phyloP scores from a whole-genome alignment of 1,140 invertebrate genomes.

The Oncopeltus fasciatus region DNA sequence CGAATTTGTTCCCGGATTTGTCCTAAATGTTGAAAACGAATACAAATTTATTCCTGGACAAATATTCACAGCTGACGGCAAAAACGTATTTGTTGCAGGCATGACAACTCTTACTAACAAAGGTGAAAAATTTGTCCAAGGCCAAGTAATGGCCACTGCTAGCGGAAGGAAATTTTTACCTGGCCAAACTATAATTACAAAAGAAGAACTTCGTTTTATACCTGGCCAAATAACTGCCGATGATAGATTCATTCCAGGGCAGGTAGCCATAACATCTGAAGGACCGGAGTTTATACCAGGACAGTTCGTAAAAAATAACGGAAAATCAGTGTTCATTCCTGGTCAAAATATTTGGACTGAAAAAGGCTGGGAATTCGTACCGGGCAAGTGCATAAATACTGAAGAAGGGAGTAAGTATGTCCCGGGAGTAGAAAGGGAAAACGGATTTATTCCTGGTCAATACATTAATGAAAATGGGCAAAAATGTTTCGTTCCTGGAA shows the following conservation, averaged over 20 bases:
- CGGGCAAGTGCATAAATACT: conserved; percentile 34
- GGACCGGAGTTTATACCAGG: conserved; percentile 33
- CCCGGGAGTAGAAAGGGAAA: conserved; percentile 36
- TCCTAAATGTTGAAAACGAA: conserved; percentile 48
- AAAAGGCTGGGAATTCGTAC: conserved; percentile 34
- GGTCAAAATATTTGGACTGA: conserved; percentile 40
- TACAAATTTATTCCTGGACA: conserved; percentile 50
- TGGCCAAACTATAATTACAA: conserved; percentile 29
- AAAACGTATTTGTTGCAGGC: conserved; percentile 45
- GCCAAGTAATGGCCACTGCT: conserved; percentile 30
- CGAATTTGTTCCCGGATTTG: conserved; percentile 57
- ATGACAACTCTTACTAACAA: conserved; percentile 47
- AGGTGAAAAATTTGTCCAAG: conserved; percentile 50
- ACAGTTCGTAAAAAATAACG: conserved; percentile 45
- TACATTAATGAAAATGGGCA: conserved; percentile 31
- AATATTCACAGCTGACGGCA: conserved; percentile 45
- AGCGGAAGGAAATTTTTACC: conserved; percentile 44
- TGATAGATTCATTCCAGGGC: not conserved
- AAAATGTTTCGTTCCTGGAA: conserved; percentile 35
- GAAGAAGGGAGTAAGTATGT: conserved; percentile 42
- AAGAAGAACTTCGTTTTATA: not conserved
- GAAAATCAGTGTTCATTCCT: conserved; percentile 40
- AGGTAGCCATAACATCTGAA: not conserved
- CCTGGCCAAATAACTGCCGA: not conserved
- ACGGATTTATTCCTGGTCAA: conserved; percentile 55